Base-by-base conservation (phyloP, 2,113 vertebrate genomes). In the Ciconia boyciana region DNA sequence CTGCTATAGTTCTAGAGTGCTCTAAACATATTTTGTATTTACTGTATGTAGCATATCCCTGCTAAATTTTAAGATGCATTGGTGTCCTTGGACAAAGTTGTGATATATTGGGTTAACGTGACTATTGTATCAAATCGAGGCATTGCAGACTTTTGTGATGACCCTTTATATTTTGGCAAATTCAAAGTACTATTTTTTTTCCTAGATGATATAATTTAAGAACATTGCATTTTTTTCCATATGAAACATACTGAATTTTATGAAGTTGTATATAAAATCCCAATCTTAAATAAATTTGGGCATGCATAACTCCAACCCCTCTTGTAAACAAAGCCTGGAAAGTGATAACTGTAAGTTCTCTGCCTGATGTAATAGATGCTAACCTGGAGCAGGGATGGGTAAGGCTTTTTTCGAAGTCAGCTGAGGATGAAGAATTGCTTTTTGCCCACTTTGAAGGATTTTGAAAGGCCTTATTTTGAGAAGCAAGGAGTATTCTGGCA, bases 101-200 rank as follows among this genome's bases (percentile, higher is more conserved):
- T 2, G 6, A 10, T 2, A 1, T 51, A 18, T 6, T 52, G 19
- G 29, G 7, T 72, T 83, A 2, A 2, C 49, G 46, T 64, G 14
- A 51, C 22, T 65, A 19, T 22, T 68, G 31, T 49, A 1, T 32
- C 34, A 61, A 82, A 29, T 9, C 46, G n/a, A 62, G 41, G 8
- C 25, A 48, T 14, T 78, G 44, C 19, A 41, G 66, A 48, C 43
- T 60, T 90, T 90, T 68, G 11, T 43, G 7, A 16, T 43, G 41
- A 62, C 10, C 11, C 36, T 64, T 87, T 62, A 21, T 58, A 39
- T 49, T 89, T 66, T 36, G 51, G 14, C 46, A 80, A 68, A 78
- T 89, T 64, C 17, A 66, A 71, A 87, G 36, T 28, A 36, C 6
- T 58, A 1, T 31, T 64, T 58, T 39, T 39, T 71, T 76, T 68